Evolutionary conservation across 2,888 invertebrate genomes (phyloP), one percentile per base, ranked within the genome.

Genomic region (Ochropleura leucogaster): DNA sequence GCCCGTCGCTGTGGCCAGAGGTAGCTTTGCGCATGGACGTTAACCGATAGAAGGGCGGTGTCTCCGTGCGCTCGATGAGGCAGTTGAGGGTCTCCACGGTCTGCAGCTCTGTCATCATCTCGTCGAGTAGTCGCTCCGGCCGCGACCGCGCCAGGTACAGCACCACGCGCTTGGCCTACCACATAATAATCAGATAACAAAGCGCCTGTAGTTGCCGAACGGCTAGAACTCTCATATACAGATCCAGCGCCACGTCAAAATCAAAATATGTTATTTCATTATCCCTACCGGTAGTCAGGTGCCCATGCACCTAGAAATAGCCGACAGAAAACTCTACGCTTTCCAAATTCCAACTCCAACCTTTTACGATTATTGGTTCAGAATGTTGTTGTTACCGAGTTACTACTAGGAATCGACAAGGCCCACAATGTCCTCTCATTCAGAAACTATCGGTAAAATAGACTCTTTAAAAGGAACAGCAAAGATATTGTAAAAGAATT

Each of bases 61-160:
- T 99, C 97, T 99, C 99, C 0, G 99, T 99, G 79, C 99, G 97
- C 94, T 99, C 99, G 87, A 99, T 99, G 85, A 99, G 97, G 93
- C 99, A 99, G 95, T 99, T 99, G 72, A 99, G 97, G 0, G 99
- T 99, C 96, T 99, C 99, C 42, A 99, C 99, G 0, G 99, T 99
- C 96, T 99, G 99, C 84, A 99, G 97, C 94, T 99, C 99, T 42
- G 98, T 98, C 98, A 99, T 99, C 97, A 99, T 98, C 95, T 99
- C 99, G 92, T 99, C 99, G 46, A 99, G 97, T 18, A 99, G 97
- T 49, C 99, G 97, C 92, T 99, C 99, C 0, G 99, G 98, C 77
- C 99, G 98, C 0, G 99, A 98, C 72, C 99, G 97, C 16, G 99
- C 99, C 90, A 99, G 95, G 95, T 99, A 99, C 10, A 99, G 96